A percentile compares a stretch with the other conserved stretches of the same genome.
phyloP scores from a whole-genome alignment of 2,888 invertebrate species.

The Apamea epomidion region DNA sequence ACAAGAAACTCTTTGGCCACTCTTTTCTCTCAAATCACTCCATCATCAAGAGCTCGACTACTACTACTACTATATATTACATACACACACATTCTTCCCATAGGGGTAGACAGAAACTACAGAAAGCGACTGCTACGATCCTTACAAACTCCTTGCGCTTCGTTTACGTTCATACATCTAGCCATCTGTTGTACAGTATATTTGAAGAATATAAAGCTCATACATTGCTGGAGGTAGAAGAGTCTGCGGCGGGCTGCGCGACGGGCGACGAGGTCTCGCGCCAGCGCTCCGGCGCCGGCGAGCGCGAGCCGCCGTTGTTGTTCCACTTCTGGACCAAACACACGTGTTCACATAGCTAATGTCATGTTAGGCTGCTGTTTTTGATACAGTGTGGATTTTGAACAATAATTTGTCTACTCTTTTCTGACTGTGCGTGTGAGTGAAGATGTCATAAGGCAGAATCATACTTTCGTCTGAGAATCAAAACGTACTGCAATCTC shows the following conservation, averaged over 20 bases:
- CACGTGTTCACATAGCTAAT: not conserved
- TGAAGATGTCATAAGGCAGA: not conserved
- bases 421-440: not conserved
- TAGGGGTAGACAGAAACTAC: not conserved
- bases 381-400: not conserved
- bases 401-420: not conserved
- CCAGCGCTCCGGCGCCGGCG: conserved; percentile 79
- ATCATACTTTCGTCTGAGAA: no score
- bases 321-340: conserved; percentile 73
- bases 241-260: conserved; percentile 68
- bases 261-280: conserved; percentile 78
- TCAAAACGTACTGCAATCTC: not conserved
- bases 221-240: conserved; percentile 77
- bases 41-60: not conserved
- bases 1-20: not conserved
- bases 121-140: not conserved
- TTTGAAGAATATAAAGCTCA: conserved; percentile 11
- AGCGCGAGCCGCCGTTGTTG: conserved; percentile 75
- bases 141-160: not conserved
- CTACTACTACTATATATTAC: no score
- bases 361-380: not conserved
- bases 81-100: not conserved
- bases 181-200: not conserved
- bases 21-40: not conserved
- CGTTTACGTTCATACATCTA: not conserved